Conservation (phyloP, 1,140 invertebrate species). For the Oreohelix idahoensis region DNA sequence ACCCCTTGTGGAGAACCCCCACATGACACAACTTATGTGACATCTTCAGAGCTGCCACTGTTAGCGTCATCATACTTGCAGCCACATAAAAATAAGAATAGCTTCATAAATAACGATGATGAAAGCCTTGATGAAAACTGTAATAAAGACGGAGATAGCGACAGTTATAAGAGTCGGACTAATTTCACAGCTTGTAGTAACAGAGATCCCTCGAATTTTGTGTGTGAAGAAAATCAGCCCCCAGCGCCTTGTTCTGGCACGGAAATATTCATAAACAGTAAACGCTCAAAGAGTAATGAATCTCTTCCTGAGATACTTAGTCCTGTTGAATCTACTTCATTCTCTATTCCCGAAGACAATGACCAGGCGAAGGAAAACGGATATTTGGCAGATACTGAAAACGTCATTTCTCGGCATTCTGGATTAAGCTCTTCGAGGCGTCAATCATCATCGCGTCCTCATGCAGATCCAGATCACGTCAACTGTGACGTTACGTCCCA, state of each 20-base stretch:
- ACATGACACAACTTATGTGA: background rate
- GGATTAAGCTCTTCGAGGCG: background rate
- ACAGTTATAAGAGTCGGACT: no score
- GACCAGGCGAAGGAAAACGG: constrained; percentile 43
- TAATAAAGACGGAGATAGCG: background rate
- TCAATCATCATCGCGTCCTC: background rate
- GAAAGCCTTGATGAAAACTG: background rate
- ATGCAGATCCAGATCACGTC: background rate
- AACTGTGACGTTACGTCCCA: background rate
- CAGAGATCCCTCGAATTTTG: background rate
- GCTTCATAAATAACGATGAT: background rate
- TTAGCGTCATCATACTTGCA: background rate
- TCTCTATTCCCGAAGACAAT: background rate
- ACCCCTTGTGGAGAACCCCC: background rate
- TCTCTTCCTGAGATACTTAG: background rate
- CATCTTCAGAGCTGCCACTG: background rate
- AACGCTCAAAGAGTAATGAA: background rate
- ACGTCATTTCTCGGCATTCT: constrained; percentile 8
- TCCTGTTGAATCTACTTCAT: background rate
- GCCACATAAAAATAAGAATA: background rate
- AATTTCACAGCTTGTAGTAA: no score
- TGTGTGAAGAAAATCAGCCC: background rate
- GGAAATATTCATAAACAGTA: background rate
- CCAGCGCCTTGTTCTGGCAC: background rate
- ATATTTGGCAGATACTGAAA: constrained; percentile 44